Conservation (phyloP, 2,113 vertebrate genomes). For the Pteropus alecto region DNA sequence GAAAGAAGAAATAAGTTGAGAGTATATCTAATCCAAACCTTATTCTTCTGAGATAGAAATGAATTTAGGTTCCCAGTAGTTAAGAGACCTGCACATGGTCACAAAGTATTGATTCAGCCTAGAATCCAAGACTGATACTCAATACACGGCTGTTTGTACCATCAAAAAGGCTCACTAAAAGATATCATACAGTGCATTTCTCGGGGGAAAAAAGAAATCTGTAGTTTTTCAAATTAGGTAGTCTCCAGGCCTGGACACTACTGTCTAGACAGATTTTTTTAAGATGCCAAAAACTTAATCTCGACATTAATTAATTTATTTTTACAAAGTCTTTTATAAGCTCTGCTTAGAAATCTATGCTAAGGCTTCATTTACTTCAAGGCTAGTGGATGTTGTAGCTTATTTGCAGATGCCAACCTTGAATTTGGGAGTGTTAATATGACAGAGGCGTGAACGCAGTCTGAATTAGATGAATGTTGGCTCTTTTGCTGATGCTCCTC, state of each 20-base stretch:
- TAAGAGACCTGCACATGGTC: background rate
- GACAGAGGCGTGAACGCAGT: background rate
- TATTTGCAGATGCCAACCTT: background rate
- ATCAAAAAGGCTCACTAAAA: background rate
- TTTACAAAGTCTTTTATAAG: background rate
- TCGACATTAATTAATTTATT: background rate
- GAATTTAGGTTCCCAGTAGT: background rate
- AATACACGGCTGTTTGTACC: background rate
- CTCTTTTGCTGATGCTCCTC: background rate
- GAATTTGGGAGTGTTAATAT: background rate
- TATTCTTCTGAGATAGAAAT: background rate
- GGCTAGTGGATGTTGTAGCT: background rate
- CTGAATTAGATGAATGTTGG: background rate
- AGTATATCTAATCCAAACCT: background rate
- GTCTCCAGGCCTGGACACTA: background rate
- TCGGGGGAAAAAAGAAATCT: background rate
- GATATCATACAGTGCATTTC: background rate
- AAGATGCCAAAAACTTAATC: background rate
- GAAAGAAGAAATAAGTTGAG: background rate
- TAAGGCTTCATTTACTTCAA: slow-evolving; percentile 24
- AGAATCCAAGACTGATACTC: background rate
- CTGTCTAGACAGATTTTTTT: background rate
- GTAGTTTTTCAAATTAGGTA: background rate
- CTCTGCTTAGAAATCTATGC: background rate
- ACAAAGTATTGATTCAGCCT: background rate